These are phyloP conservation scores for Toxotes chatareus DNA, from an alignment of 2,113 vertebrate species.

Conservation along the genomic window DNA sequence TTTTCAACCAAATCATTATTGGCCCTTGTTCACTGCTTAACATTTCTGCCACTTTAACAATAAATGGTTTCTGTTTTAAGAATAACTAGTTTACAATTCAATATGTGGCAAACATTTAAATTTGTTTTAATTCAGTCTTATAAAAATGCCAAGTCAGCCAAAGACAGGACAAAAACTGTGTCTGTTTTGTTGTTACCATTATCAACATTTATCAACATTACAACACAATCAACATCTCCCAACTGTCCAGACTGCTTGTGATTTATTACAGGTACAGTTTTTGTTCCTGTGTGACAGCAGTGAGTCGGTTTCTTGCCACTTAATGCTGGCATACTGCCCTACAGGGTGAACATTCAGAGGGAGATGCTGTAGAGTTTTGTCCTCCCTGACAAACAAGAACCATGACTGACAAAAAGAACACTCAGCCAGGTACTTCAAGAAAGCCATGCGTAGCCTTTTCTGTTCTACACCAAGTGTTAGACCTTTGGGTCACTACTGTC, in stretches of 20 bases:
- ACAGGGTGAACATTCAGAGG: too few species aligned
- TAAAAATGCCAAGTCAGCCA: not conserved
- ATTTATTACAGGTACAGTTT: not conserved
- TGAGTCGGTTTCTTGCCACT: too few species aligned
- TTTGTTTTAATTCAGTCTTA: not conserved
- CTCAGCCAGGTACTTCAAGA: not conserved
- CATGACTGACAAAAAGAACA: not conserved
- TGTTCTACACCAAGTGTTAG: not conserved
- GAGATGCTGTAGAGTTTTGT: not conserved
- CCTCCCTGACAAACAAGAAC: not conserved
- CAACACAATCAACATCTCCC: too few species aligned
- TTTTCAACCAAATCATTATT: not conserved
- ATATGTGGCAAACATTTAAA: not conserved
- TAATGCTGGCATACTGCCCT: not conserved
- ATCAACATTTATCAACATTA: too few species aligned
- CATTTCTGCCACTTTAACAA: not conserved
- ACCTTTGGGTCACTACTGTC: not conserved
- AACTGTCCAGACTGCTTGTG: too few species aligned
- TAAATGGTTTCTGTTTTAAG: not conserved
- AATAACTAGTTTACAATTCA: not conserved
- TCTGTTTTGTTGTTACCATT: too few species aligned
- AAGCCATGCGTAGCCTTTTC: not conserved
- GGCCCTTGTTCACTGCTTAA: not conserved
- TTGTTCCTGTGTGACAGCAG: constrained; percentile 1
- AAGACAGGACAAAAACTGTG: not conserved